Evolutionary conservation across 2,797 vertebrate genomes (phyloP).

Genomic region (Eospalax fontanierii): DNA sequence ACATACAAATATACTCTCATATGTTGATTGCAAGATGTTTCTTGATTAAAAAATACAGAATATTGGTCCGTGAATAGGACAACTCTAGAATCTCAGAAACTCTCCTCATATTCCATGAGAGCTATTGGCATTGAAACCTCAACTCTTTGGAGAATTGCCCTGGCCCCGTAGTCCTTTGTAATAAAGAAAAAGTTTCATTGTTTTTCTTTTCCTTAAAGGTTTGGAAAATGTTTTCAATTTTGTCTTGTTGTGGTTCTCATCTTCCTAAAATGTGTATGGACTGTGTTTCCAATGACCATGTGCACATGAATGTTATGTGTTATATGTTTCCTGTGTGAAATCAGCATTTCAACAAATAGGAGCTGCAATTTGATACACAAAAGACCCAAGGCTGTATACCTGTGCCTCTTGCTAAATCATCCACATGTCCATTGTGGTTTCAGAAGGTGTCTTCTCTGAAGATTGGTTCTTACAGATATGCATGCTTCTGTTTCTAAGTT

Average conservation of each 20-base stretch:
- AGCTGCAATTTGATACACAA: neutral
- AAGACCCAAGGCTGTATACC: conserved; percentile 71
- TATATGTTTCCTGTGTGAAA: neutral
- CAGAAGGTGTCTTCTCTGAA: conserved; percentile 52
- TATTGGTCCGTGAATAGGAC: neutral
- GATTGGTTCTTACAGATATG: conserved; percentile 66
- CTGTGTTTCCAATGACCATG: neutral
- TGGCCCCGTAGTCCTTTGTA: neutral
- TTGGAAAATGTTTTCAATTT: conserved; percentile 27
- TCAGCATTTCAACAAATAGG: neutral
- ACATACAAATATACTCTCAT: neutral
- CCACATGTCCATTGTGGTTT: conserved; percentile 49
- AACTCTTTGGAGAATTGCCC: neutral
- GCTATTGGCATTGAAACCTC: conserved; percentile 24
- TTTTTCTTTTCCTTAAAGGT: conserved; percentile 43
- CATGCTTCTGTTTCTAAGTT: conserved; percentile 76
- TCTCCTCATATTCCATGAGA: neutral
- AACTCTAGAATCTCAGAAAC: conserved; percentile 18
- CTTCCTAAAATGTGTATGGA: conserved; percentile 1
- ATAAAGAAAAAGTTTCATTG: neutral
- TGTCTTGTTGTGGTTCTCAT: neutral
- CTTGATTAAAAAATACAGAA: neutral
- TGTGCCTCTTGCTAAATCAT: conserved; percentile 60
- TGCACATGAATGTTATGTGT: neutral
- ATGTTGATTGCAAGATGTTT: neutral